These are phyloP conservation scores for Orcinus orca DNA, from an alignment of 2,113 vertebrate genomes.

Conservation along the genomic window DNA sequence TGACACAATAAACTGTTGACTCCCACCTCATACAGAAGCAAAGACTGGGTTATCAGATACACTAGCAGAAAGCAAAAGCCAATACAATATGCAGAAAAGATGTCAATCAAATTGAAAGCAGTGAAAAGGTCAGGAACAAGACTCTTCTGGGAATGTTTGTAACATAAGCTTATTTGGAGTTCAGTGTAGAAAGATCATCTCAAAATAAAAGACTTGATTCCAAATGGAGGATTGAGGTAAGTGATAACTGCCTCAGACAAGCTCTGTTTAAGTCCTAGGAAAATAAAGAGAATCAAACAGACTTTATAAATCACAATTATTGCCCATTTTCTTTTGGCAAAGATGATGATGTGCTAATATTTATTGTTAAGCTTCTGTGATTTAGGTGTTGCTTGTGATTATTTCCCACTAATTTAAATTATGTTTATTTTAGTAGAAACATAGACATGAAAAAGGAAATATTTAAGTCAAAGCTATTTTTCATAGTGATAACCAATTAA, in stretches of 20 bases:
- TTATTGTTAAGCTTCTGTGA: background rate
- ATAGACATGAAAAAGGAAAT: background rate
- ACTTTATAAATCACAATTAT: background rate
- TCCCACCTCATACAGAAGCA: background rate
- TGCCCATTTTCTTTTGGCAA: background rate
- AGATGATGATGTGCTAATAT: background rate
- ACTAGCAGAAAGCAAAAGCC: background rate
- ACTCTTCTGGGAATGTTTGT: background rate
- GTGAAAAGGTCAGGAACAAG: background rate
- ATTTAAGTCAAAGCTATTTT: conserved; percentile 24
- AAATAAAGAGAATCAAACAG: conserved; percentile 7
- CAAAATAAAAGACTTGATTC: background rate
- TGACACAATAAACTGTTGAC: background rate
- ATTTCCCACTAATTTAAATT: conserved; percentile 40
- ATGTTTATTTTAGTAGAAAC: background rate
- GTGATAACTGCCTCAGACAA: background rate
- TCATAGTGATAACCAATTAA: background rate
- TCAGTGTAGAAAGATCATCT: background rate
- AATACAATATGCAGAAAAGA: background rate
- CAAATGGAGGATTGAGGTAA: background rate
- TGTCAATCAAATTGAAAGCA: background rate
- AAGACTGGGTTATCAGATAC: background rate
- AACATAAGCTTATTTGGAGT: background rate
- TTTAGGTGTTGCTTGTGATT: conserved; percentile 23
- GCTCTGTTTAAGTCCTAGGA: background rate